These are phyloP conservation scores for Cyclura pinguis DNA, from an alignment of 2,797 vertebrate species.

Conservation along the genomic window DNA sequence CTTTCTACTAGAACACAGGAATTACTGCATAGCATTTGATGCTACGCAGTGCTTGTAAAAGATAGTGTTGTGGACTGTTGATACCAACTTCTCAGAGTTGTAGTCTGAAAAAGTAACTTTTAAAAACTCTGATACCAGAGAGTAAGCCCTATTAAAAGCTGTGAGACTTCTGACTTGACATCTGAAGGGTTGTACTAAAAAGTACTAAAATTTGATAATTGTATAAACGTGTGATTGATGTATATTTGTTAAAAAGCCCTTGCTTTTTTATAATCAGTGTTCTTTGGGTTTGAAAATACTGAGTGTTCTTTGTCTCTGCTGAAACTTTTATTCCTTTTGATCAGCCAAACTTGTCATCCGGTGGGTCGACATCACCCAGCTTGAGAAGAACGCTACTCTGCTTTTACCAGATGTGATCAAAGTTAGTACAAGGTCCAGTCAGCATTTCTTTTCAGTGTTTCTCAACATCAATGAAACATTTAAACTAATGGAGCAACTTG, in stretches of 20 bases:
- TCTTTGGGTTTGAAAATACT: background rate
- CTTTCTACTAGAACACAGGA: background rate
- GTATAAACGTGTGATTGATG: background rate
- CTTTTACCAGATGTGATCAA: slow-evolving; percentile 94
- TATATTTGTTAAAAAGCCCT: background rate
- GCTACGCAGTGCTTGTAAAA: background rate
- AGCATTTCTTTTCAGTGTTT: slow-evolving; percentile 96
- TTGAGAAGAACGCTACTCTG: slow-evolving; percentile 94
- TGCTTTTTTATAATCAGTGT: background rate
- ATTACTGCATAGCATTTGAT: background rate
- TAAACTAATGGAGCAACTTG: slow-evolving; percentile 97
- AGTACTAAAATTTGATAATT: background rate
- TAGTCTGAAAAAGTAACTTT: too few relatives aligned
- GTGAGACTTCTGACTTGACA: background rate
- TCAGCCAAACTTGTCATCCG: slow-evolving; percentile 94
- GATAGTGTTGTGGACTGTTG: too few relatives aligned
- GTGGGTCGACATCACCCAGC: slow-evolving; percentile 97
- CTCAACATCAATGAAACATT: slow-evolving; percentile 98
- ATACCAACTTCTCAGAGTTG: too few relatives aligned
- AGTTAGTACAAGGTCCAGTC: slow-evolving; percentile 92
- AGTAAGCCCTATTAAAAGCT: background rate
- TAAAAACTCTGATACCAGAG: too few relatives aligned
- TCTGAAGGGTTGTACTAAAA: background rate
- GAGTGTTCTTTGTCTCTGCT: slow-evolving; percentile 34
- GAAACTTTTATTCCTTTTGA: slow-evolving; percentile 42